Evolutionary conservation across 2,888 invertebrate species (phyloP).

Genomic region (Protonemura montana): DNA sequence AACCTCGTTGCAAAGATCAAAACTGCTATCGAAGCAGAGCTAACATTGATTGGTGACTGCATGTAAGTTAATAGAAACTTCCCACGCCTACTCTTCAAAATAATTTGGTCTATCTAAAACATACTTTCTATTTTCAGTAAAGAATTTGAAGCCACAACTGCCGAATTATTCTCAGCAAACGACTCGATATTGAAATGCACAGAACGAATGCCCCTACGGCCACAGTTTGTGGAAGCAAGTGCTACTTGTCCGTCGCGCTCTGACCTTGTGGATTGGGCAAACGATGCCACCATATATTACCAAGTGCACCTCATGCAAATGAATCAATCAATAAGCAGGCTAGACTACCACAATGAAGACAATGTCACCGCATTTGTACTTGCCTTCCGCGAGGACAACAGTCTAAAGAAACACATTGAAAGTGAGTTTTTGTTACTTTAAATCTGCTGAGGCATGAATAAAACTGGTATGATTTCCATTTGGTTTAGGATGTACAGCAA

Average conservation of each 20-base stretch:
- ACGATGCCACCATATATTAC: slow-evolving; percentile 43
- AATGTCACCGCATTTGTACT: slow-evolving; percentile 3
- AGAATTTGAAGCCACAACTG: slow-evolving; percentile 20
- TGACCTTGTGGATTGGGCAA: slow-evolving; percentile 45
- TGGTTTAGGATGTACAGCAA: too few relatives aligned
- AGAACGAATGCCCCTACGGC: slow-evolving; percentile 25
- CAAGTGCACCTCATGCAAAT: slow-evolving; percentile 46
- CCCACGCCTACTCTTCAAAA: neutral
- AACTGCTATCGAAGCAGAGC: slow-evolving; percentile 43
- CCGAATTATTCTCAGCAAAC: slow-evolving; percentile 27
- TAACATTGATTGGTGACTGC: slow-evolving; percentile 19
- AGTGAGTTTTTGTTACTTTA: slow-evolving; percentile 25
- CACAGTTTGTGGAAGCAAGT: slow-evolving; percentile 26
- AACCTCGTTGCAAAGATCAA: slow-evolving; percentile 46
- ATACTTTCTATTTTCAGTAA: neutral
- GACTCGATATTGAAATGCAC: slow-evolving; percentile 26
- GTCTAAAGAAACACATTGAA: neutral
- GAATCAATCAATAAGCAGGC: neutral
- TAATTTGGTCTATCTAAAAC: neutral
- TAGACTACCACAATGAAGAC: slow-evolving; percentile 41
- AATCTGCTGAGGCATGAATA: too few relatives aligned
- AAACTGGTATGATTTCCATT: too few relatives aligned
- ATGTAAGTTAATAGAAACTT: slow-evolving; percentile 36
- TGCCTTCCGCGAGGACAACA: slow-evolving; percentile 27
- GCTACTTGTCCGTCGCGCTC: slow-evolving; percentile 28